Evolutionary conservation across 2,888 invertebrate genomes (phyloP).

Genomic region (Formica aserva): DNA sequence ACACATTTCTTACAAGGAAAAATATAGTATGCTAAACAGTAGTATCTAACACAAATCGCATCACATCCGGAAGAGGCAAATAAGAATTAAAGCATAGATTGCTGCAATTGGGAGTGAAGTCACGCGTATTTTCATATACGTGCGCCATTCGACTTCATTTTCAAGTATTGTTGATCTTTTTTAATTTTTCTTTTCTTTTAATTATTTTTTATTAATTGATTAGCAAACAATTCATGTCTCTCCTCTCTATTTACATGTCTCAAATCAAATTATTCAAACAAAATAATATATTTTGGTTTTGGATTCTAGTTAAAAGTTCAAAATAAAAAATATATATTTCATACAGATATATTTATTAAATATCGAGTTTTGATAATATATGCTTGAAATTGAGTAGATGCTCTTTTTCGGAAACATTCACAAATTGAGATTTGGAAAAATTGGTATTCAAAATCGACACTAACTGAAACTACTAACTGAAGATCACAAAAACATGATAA

Average conservation of each 20-base stretch:
- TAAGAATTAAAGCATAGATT: conserved; percentile 7
- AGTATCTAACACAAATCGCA: not conserved
- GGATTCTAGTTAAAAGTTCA: not conserved
- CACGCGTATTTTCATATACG: not conserved
- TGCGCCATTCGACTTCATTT: not conserved
- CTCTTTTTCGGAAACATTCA: not conserved
- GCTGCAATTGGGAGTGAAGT: not conserved
- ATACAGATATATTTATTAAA: not conserved
- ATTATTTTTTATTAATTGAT: not conserved
- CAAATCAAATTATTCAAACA: not conserved
- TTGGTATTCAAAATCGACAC: not conserved
- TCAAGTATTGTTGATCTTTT: not conserved
- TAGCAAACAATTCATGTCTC: not conserved
- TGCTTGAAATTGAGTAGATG: not conserved
- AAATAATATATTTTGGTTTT: not conserved
- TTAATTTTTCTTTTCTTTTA: not conserved
- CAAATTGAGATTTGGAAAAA: not conserved
- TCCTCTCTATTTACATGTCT: not conserved
- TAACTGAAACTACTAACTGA: not conserved
- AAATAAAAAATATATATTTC: not conserved
- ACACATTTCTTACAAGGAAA: not conserved
- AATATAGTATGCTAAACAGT: not conserved
- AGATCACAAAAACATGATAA: not conserved
- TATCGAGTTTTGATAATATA: not conserved
- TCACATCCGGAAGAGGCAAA: not conserved